Conservation (phyloP, 2,888 invertebrate species). For the Hypomecis punctinalis region DNA sequence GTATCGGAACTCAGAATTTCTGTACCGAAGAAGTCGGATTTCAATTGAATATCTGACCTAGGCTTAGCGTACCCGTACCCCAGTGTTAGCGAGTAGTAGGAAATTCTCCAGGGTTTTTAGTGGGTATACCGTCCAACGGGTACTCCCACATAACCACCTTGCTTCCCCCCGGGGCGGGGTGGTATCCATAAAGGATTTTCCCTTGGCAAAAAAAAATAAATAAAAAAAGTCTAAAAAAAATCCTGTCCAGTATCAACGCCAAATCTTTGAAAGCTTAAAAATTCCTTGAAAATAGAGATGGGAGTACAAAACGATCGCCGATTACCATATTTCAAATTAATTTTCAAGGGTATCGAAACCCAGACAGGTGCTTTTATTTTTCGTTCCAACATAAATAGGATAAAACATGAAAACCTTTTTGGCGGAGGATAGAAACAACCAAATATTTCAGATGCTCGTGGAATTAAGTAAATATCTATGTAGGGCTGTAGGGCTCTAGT, state of each 20-base stretch:
- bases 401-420: constrained; percentile 26
- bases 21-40: too few relatives aligned
- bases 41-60: too few relatives aligned
- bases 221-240: too few relatives aligned
- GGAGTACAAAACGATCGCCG: not conserved
- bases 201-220: too few relatives aligned
- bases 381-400: constrained; percentile 19
- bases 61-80: too few relatives aligned
- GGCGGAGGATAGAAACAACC: constrained; percentile 20
- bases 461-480: constrained; percentile 27
- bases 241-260: not conserved
- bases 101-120: too few relatives aligned
- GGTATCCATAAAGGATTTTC: too few relatives aligned
- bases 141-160: too few relatives aligned
- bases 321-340: constrained; percentile 13
- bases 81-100: too few relatives aligned
- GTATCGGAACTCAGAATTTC: constrained; percentile 4
- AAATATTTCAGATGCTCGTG: constrained; percentile 23
- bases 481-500: constrained; percentile 23
- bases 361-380: constrained; percentile 19
- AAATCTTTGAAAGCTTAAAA: not conserved
- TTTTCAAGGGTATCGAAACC: constrained; percentile 15
- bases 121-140: too few relatives aligned
- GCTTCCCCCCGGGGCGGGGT: too few relatives aligned
- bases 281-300: not conserved